Base-by-base conservation (phyloP, 2,888 invertebrate genomes). In the Drosophila parthenogenetica region DNA sequence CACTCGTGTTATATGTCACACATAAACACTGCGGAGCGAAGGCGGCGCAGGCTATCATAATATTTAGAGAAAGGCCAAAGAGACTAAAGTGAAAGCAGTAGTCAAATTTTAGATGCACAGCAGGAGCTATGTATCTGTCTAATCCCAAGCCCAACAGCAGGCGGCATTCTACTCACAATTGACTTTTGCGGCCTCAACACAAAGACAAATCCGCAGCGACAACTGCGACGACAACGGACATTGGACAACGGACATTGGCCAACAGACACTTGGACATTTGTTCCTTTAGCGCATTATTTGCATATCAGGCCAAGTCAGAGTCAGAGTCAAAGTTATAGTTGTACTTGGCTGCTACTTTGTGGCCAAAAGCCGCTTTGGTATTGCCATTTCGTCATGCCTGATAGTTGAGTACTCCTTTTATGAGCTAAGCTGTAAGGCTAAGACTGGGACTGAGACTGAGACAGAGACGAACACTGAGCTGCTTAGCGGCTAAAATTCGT, bases 321-420 rank as follows among this genome's bases (percentile, higher is more conserved):
- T 4, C 35, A 35, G 11, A 32, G 32, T 32, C 32, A 35, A 35
- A 54, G 57, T 39, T 62, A 43, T 35, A 40, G 51, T 19, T 43
- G 51, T 54, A 16, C 22, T 61, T 40, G 58, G 40, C 63, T 69
- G 69, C 62, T 39, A 62, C 66, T 59, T 81, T 78, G 73, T 77
- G 81, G 69, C 67, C 77, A 51, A 74, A 84, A 84, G 73, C 87
- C 79, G 87, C 84, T 85, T 35, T 80, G 73, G 51, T 61, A 58
- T 69, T 69, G 72, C 81, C 85, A 79, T 84, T 85, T 87, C 89
- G 89, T 89, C 89, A 85, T 89, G 89, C 85, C 87, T 83, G 76
- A 84, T 80, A 73, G 77, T 82, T 86, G 88, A 70, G 59, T 86
- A 73, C 78, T 83, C 79, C 81, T 87, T 87, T 89, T 89, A 88